Conservation (phyloP, 2,888 invertebrate species). For the Panopea generosa region DNA sequence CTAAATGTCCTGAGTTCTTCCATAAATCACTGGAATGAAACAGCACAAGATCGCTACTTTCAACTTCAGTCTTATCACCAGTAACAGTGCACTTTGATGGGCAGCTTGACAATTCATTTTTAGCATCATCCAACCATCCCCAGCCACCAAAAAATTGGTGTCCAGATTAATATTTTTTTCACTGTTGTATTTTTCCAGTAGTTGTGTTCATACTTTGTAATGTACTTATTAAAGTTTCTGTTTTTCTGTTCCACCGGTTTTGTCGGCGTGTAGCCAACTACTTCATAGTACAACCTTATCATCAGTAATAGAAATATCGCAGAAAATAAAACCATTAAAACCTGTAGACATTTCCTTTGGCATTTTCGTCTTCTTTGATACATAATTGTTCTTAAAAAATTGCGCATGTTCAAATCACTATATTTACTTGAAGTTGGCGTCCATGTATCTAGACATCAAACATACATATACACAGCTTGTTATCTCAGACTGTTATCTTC, state of each 20-base stretch:
- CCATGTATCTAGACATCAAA: too few relatives aligned
- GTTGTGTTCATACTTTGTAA: conserved; percentile 36
- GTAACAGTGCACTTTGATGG: conserved; percentile 48
- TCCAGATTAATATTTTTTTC: conserved; percentile 48
- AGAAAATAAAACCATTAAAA: conserved; percentile 22
- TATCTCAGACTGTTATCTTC: too few relatives aligned
- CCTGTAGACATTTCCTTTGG: conserved; percentile 14
- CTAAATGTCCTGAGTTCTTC: conserved; percentile 42
- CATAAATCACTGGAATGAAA: conserved; percentile 72
- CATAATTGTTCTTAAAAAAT: background rate
- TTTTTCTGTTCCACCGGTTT: conserved; percentile 31
- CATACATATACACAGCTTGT: too few relatives aligned
- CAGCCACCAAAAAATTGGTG: conserved; percentile 51
- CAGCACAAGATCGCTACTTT: conserved; percentile 68
- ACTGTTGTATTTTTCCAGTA: conserved; percentile 26
- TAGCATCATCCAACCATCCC: conserved; percentile 43
- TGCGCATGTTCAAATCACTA: too few relatives aligned
- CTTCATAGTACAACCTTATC: conserved; percentile 18
- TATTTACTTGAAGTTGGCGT: too few relatives aligned
- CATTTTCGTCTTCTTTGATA: background rate
- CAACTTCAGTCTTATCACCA: conserved; percentile 55
- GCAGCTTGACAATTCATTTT: conserved; percentile 16
- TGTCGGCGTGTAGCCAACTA: conserved; percentile 22
- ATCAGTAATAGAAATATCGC: conserved; percentile 16
- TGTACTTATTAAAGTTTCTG: conserved; percentile 40